Evolutionary conservation across 2,113 vertebrate genomes (phyloP).

Genomic region (Oncorhynchus kisutch): DNA sequence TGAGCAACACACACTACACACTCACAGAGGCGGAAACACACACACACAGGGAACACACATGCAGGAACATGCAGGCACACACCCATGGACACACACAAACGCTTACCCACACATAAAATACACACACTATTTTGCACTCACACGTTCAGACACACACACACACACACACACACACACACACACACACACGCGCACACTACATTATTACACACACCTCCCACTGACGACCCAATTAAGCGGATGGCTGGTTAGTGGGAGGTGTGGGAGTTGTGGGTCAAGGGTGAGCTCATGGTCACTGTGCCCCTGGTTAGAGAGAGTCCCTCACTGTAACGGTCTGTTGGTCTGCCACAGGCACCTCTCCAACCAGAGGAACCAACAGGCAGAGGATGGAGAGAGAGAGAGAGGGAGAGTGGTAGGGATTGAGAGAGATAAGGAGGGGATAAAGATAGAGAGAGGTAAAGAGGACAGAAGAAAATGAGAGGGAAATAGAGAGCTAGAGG

Average conservation of each 20-base stretch:
- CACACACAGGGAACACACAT: not conserved
- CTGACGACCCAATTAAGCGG: conserved; percentile 12
- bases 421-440: not conserved
- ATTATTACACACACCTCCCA: not conserved
- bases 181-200: not conserved
- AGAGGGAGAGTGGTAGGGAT: conserved; percentile 1
- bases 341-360: not conserved
- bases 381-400: not conserved
- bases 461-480: no score
- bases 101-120: no score
- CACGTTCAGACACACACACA: no score
- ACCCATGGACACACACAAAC: no score
- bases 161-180: no score
- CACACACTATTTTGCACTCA: no score
- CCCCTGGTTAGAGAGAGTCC: not conserved
- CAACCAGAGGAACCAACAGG: not conserved
- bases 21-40: not conserved
- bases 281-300: conserved; percentile 3
- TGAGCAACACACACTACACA: not conserved
- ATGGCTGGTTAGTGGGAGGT: not conserved
- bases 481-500: not conserved
- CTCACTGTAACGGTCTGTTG: not conserved
- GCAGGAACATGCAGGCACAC: no score
- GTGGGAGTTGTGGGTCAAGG: not conserved
- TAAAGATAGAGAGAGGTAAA: no score